Evolutionary conservation across 2,888 invertebrate genomes (phyloP).

Genomic region (Synanthedon formicaeformis): DNA sequence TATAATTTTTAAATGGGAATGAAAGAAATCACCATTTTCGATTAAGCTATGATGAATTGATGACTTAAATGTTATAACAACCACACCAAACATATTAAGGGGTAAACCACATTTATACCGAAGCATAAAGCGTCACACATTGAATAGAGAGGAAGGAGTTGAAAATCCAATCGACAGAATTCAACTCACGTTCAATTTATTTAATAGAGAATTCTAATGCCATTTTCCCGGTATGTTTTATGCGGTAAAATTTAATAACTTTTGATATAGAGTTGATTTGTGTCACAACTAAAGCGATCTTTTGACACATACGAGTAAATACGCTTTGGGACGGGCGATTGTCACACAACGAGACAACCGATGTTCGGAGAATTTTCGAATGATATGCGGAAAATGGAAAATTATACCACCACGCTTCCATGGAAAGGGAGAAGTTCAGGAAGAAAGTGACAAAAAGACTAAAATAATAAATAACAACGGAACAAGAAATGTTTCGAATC

Average conservation of each 20-base stretch:
- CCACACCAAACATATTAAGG: conserved; percentile 42
- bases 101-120: conserved; percentile 32
- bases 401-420: conserved; percentile 48
- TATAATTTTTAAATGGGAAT: conserved; percentile 21
- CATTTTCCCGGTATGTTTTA: neutral
- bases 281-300: conserved; percentile 32
- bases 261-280: conserved; percentile 26
- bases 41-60: conserved; percentile 22
- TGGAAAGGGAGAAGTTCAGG: conserved; percentile 51
- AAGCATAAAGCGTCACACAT: conserved; percentile 49
- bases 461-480: conserved; percentile 28
- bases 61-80: conserved; percentile 24
- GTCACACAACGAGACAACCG: conserved; percentile 29
- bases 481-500: conserved; percentile 31
- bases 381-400: conserved; percentile 14
- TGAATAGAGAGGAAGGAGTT: conserved; percentile 18
- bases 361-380: too few species aligned
- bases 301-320: conserved; percentile 15
- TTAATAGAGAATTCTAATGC: neutral
- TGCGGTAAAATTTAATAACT: neutral
- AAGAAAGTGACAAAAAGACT: conserved; percentile 32
- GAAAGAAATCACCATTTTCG: conserved; percentile 45
- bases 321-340: conserved; percentile 61
- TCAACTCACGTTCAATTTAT: neutral
- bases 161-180: conserved; percentile 1